Conservation (phyloP, 2,113 vertebrate genomes). For the Eretmochelys imbricata region DNA sequence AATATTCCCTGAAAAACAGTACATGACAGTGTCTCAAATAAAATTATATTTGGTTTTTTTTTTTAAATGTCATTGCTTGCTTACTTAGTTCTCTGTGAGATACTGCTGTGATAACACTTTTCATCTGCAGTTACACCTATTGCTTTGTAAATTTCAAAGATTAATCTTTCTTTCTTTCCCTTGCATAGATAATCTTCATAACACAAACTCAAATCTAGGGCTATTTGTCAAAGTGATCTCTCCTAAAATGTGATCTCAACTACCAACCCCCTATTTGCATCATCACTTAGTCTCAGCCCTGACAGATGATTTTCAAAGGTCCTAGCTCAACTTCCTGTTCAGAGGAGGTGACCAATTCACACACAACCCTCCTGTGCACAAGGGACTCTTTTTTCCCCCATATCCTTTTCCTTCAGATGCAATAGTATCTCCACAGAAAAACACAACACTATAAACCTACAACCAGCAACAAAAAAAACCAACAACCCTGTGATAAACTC, state of each 20-base stretch:
- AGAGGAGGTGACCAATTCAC: not conserved
- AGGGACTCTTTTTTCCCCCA: not conserved
- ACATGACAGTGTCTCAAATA: not conserved
- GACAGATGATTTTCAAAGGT: not conserved
- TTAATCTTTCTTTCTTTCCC: not conserved
- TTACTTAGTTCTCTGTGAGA: no score
- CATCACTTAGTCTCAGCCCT: not conserved
- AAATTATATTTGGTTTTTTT: not conserved
- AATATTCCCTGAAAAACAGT: not conserved
- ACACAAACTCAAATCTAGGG: not conserved
- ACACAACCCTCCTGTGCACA: not conserved
- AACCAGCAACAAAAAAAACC: no score
- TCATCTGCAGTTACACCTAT: not conserved
- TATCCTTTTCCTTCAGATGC: not conserved
- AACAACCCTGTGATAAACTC: not conserved
- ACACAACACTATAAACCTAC: not conserved
- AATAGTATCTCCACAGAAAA: not conserved
- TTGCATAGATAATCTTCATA: not conserved
- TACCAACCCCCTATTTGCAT: not conserved
- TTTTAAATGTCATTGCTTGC: no score
- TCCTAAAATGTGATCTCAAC: not conserved
- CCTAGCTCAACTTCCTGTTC: not conserved
- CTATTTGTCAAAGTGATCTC: not conserved
- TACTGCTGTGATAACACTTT: not conserved
- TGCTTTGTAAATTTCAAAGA: not conserved